phyloP scores from a whole-genome alignment of 2,113 vertebrate genomes.

The Mus pahari region DNA sequence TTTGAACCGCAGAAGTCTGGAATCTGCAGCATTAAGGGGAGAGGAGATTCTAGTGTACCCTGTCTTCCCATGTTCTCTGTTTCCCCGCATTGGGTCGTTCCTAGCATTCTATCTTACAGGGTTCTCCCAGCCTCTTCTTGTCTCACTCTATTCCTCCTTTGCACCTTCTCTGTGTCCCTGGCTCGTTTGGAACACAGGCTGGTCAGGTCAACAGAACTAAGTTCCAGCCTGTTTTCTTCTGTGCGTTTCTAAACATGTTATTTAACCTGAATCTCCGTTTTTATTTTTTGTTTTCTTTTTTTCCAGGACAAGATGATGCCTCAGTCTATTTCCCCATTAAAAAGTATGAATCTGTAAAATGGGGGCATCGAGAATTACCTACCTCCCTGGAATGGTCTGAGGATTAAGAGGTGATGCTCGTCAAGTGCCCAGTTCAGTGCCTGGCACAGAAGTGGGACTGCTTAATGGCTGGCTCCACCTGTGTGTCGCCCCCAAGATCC shows the following conservation, averaged over 20 bases:
- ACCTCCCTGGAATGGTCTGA: slow-evolving; percentile 78
- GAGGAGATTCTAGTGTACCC: too few species aligned
- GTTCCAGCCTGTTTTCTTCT: neutral
- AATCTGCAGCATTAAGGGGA: neutral
- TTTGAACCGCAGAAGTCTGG: neutral
- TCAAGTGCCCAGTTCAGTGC: slow-evolving; percentile 72
- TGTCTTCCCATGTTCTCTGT: neutral
- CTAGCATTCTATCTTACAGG: neutral
- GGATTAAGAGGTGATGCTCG: slow-evolving; percentile 75
- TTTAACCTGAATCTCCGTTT: neutral
- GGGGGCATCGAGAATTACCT: slow-evolving; percentile 70
- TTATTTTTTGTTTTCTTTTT: neutral
- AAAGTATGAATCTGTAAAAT: slow-evolving; percentile 53
- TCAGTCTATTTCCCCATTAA: neutral
- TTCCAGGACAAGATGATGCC: slow-evolving; percentile 47
- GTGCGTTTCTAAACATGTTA: slow-evolving; percentile 4
- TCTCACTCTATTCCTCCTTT: neutral
- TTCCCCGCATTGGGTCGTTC: neutral
- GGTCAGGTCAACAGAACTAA: neutral
- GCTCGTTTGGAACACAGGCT: neutral
- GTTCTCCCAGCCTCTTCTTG: neutral
- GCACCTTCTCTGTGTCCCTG: neutral
- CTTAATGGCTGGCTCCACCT: slow-evolving; percentile 45
- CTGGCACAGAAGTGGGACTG: slow-evolving; percentile 66
- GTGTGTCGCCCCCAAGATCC: slow-evolving; percentile 41